These are phyloP conservation scores for Rhingia rostrata DNA, from an alignment of 2,888 invertebrate genomes.

Conservation along the genomic window DNA sequence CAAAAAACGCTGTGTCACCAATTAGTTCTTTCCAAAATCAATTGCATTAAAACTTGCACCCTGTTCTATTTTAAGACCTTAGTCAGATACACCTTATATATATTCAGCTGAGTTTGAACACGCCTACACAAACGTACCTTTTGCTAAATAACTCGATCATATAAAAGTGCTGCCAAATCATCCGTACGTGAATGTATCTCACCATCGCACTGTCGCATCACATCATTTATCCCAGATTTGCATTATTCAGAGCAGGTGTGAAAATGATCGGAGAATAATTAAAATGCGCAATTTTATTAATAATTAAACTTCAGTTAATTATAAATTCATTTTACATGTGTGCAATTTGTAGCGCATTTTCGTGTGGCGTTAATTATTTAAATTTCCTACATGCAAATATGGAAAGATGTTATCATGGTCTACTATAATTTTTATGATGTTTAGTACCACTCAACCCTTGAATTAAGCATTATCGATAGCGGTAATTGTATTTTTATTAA, in stretches of 20 bases:
- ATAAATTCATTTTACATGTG: slow-evolving; percentile 36
- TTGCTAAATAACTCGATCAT: not conserved
- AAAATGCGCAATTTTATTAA: slow-evolving; percentile 44
- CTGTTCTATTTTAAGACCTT: too few relatives aligned
- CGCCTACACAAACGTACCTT: too few relatives aligned
- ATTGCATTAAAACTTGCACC: too few relatives aligned
- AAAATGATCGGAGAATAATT: slow-evolving; percentile 50
- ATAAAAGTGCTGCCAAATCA: not conserved
- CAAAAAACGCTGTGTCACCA: too few relatives aligned
- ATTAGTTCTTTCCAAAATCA: too few relatives aligned
- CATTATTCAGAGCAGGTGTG: slow-evolving; percentile 61
- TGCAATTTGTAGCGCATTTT: slow-evolving; percentile 50
- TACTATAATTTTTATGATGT: not conserved
- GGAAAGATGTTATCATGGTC: not conserved
- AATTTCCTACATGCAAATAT: slow-evolving; percentile 3
- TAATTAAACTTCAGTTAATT: slow-evolving; percentile 30
- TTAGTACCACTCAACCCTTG: not conserved
- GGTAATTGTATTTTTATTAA: too few relatives aligned
- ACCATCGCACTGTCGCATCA: not conserved
- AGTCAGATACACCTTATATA: too few relatives aligned
- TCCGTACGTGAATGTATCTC: not conserved
- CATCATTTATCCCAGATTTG: not conserved
- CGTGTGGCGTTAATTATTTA: slow-evolving; percentile 36
- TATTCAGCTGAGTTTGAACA: too few relatives aligned
- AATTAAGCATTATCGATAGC: too few relatives aligned